Conservation (phyloP, 2,797 vertebrate species). For the Falco columbarius region DNA sequence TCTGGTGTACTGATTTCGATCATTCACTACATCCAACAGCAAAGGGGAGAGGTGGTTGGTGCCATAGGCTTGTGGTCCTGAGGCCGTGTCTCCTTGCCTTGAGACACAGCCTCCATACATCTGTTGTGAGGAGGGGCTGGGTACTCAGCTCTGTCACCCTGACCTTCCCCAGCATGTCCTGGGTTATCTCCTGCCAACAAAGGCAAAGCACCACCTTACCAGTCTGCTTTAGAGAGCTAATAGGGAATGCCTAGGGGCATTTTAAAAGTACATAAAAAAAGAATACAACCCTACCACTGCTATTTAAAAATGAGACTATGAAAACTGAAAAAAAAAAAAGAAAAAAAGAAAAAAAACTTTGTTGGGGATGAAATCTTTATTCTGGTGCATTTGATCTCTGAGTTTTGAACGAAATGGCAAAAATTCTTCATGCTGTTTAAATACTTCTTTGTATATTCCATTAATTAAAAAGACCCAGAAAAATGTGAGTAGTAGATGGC, state of each 20-base stretch:
- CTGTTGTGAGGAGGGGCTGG: background rate
- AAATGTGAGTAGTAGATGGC: background rate
- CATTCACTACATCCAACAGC: accelerated
- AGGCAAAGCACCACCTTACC: background rate
- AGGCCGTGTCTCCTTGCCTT: background rate
- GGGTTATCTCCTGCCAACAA: background rate
- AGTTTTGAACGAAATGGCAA: background rate
- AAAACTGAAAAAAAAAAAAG: background rate
- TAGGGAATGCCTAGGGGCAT: background rate
- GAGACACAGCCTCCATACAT: background rate
- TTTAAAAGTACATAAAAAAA: background rate
- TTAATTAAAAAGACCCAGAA: background rate
- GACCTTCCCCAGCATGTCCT: background rate
- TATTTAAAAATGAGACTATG: background rate
- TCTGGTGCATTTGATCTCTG: background rate
- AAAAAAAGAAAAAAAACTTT: background rate
- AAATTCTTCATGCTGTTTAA: background rate
- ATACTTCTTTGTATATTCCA: background rate
- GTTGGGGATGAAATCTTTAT: background rate
- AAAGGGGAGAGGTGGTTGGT: background rate
- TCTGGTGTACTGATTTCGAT: background rate
- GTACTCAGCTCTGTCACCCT: background rate
- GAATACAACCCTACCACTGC: background rate
- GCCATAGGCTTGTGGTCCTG: background rate
- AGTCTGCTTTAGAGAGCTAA: background rate